phyloP scores from a whole-genome alignment of 2,888 invertebrate genomes.

The Lasioglossum pauxillum region DNA sequence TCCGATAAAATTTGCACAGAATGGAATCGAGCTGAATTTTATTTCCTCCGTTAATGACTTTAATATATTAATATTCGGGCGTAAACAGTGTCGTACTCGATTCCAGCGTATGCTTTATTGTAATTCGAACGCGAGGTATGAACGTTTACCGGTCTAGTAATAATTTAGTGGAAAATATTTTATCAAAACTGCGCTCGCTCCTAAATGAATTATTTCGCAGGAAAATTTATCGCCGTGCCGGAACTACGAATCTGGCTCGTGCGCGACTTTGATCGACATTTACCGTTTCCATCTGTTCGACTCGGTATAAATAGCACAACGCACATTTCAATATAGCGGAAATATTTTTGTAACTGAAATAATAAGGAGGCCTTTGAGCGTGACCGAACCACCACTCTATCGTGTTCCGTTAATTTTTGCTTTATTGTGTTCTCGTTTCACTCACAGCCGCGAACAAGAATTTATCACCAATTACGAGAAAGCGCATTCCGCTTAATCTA shows the following conservation, averaged over 20 bases:
- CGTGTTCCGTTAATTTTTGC: not conserved
- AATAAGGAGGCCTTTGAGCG: constrained; percentile 7
- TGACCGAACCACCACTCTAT: not conserved
- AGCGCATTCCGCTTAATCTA: not conserved
- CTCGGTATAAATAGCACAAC: constrained; percentile 42
- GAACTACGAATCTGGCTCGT: constrained; percentile 6
- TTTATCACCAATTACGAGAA: constrained; percentile 14
- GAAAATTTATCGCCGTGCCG: constrained; percentile 22
- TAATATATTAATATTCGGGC: constrained; percentile 1
- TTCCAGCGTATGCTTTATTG: not conserved
- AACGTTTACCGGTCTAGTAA: not conserved
- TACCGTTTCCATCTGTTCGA: constrained; percentile 47
- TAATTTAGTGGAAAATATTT: not conserved
- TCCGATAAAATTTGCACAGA: not conserved
- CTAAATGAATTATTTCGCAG: not conserved
- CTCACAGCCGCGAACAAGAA: not conserved
- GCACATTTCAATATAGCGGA: constrained; percentile 30
- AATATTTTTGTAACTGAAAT: constrained; percentile 45
- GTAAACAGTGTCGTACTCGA: not conserved
- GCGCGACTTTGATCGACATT: constrained; percentile 43
- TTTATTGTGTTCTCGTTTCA: not conserved
- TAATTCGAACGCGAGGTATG: not conserved
- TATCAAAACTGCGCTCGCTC: not conserved
- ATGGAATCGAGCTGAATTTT: not conserved
- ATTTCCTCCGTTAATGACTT: not conserved